Evolutionary conservation across 2,888 invertebrate species (phyloP).

Genomic region (Caradrina clavipalpis): DNA sequence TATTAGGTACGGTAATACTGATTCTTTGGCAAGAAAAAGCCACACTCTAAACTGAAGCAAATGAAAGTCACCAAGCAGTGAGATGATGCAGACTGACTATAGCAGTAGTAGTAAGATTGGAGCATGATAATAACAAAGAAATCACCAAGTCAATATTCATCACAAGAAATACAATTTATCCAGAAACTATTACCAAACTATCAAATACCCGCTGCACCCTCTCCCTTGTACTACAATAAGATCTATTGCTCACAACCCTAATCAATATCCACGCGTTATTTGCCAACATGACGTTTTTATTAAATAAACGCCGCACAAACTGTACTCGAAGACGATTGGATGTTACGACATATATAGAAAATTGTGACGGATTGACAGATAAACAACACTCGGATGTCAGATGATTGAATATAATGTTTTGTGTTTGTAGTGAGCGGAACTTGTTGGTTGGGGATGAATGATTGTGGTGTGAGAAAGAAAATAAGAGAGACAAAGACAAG

Average conservation of each 20-base stretch:
- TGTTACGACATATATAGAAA: conserved; percentile 58
- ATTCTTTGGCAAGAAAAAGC: too few species aligned
- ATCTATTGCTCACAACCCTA: conserved; percentile 82
- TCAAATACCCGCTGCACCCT: conserved; percentile 20
- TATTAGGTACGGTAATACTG: too few species aligned
- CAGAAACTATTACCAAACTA: conserved; percentile 11
- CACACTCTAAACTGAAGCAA: too few species aligned
- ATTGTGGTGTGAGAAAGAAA: background rate
- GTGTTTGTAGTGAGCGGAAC: conserved; percentile 4
- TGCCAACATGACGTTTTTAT: conserved; percentile 88
- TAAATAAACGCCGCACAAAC: conserved; percentile 81
- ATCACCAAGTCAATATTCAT: too few species aligned
- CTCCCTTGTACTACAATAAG: conserved; percentile 69
- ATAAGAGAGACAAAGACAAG: too few species aligned
- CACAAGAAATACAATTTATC: too few species aligned
- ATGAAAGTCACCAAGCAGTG: too few species aligned
- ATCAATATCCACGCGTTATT: conserved; percentile 86
- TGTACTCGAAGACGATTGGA: conserved; percentile 68
- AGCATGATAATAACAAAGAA: too few species aligned
- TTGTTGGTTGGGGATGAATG: background rate
- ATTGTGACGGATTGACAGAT: conserved; percentile 62
- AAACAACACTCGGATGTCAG: conserved; percentile 32
- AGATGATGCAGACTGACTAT: too few species aligned
- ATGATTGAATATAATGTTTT: conserved; percentile 42
- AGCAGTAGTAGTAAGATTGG: too few species aligned